Conservation (phyloP, 1,140 invertebrate species). For the Rhopalosiphum padi region DNA sequence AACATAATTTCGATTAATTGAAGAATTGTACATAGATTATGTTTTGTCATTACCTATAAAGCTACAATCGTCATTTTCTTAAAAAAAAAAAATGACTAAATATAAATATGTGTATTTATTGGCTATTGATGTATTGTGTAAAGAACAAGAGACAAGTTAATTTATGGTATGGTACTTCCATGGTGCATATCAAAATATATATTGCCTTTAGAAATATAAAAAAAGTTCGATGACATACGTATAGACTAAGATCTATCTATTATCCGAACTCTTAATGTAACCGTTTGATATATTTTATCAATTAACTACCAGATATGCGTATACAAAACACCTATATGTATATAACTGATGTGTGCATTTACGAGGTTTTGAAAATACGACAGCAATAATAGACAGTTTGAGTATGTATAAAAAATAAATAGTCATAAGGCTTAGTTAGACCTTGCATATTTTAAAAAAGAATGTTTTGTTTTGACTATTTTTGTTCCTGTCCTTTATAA, state of each 20-base stretch:
- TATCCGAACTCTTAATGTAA: neutral
- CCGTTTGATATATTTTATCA: neutral
- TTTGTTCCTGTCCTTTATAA: neutral
- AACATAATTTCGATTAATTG: neutral
- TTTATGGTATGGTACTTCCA: neutral
- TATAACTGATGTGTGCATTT: neutral
- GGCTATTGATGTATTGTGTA: neutral
- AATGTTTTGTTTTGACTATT: constrained; percentile 35
- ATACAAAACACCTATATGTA: neutral
- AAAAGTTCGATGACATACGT: neutral
- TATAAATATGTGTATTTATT: neutral
- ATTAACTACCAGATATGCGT: neutral
- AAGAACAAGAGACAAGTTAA: neutral
- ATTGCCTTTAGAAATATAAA: neutral
- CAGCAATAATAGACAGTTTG: neutral
- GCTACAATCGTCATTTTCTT: neutral
- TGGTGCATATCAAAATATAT: neutral
- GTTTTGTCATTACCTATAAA: neutral
- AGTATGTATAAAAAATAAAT: neutral
- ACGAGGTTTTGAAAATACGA: no score
- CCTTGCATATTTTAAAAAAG: neutral
- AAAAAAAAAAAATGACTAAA: neutral
- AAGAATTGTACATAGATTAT: neutral
- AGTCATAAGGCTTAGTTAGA: constrained; percentile 1
- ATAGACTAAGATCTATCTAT: neutral